Evolutionary conservation across 2,113 vertebrate genomes (phyloP).

Genomic region (Eclectus roratus): DNA sequence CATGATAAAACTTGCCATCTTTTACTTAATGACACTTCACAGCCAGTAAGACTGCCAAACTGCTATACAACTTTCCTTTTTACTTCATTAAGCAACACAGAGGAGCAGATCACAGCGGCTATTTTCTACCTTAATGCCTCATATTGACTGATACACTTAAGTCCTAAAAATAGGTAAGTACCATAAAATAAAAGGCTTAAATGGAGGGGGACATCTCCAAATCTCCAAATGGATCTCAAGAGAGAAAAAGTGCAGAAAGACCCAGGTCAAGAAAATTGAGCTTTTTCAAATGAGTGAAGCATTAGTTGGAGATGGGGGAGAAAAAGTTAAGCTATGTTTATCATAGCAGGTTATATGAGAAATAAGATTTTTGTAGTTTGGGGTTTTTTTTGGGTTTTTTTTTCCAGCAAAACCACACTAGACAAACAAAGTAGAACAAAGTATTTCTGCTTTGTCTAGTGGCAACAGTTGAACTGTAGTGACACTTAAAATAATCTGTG

Average conservation of each 20-base stretch:
- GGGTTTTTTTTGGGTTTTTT: not conserved
- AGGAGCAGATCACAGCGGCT: slow-evolving; percentile 9
- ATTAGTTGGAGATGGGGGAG: not conserved
- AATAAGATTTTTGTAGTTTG: not conserved
- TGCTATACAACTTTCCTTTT: slow-evolving; percentile 9
- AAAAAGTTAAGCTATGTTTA: not conserved
- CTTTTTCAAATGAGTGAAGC: not conserved
- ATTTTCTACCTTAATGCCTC: slow-evolving; percentile 16
- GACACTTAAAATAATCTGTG: not conserved
- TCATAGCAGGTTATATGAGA: not conserved
- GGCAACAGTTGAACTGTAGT: not conserved
- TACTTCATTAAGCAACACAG: slow-evolving; percentile 36
- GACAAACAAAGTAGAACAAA: not conserved
- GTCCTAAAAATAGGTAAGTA: not conserved
- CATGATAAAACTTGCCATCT: slow-evolving; percentile 45
- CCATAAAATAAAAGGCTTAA: not conserved
- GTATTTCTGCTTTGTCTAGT: not conserved
- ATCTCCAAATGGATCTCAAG: not conserved
- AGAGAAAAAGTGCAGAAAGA: not conserved
- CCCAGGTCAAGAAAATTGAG: not conserved
- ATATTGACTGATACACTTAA: not conserved
- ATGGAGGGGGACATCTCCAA: not conserved
- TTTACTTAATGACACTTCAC: slow-evolving; percentile 53
- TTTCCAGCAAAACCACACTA: not conserved
- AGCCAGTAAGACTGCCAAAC: slow-evolving; percentile 30